Percentiles rank a stretch among this genome's conserved stretches.
Evolutionary conservation across 2,888 invertebrate genomes (phyloP).

Genomic region (Ceraclea dissimilis): DNA sequence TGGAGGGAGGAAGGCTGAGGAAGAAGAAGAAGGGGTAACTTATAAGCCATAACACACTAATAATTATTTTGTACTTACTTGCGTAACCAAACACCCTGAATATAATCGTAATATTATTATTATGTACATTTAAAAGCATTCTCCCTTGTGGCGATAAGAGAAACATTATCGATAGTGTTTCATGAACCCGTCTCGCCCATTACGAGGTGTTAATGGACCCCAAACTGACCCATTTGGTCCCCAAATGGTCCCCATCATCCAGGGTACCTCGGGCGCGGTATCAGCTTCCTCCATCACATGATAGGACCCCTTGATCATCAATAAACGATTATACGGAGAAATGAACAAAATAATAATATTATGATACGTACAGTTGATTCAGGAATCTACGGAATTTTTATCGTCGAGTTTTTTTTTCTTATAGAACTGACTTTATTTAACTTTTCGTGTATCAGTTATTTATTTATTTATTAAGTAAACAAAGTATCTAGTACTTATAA

Average conservation of each 20-base stretch:
- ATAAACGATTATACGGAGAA: constrained; percentile 9
- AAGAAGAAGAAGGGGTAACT: too few relatives aligned
- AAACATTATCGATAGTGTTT: neutral
- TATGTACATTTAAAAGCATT: constrained; percentile 8
- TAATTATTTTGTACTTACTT: too few relatives aligned
- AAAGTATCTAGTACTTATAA: too few relatives aligned
- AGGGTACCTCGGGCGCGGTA: neutral
- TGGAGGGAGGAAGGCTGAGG: too few relatives aligned
- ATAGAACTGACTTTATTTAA: too few relatives aligned
- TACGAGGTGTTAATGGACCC: constrained; percentile 16
- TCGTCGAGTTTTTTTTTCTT: too few relatives aligned
- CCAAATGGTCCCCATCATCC: neutral
- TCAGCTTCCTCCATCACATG: neutral
- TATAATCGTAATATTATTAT: too few relatives aligned
- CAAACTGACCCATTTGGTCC: constrained; percentile 3
- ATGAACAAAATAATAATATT: constrained; percentile 1
- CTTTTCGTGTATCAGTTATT: too few relatives aligned
- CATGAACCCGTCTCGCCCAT: constrained; percentile 3
- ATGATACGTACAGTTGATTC: neutral
- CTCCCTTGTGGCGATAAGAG: neutral
- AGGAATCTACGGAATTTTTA: too few relatives aligned
- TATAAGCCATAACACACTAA: too few relatives aligned
- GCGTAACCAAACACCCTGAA: too few relatives aligned
- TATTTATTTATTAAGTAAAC: too few relatives aligned
- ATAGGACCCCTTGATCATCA: constrained; percentile 6